A percentile compares a stretch with the other conserved stretches of the same genome.
Conservation (phyloP, 2,113 vertebrate genomes). For the Oxyruncus cristatus region DNA sequence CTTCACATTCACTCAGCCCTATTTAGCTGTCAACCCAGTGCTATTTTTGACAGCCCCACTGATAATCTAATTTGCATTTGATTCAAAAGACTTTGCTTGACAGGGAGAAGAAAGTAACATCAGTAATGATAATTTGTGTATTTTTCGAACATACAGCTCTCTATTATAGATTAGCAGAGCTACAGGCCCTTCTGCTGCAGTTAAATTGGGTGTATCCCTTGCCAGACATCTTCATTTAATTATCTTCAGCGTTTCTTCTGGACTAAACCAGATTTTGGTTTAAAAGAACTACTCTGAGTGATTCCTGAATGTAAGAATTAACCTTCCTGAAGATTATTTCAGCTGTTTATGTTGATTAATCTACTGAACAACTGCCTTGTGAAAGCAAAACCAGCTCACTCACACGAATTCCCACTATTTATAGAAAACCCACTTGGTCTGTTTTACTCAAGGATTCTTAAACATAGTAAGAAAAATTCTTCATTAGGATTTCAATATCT, state of each 20-base stretch:
- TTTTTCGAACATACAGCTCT: background rate
- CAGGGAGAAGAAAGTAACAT: background rate
- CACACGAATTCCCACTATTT: background rate
- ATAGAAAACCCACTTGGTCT: background rate
- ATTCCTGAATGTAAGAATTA: background rate
- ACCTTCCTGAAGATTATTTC: background rate
- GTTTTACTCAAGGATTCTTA: background rate
- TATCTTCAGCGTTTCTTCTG: background rate
- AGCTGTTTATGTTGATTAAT: background rate
- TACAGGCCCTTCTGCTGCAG: background rate
- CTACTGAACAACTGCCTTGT: fast-evolving
- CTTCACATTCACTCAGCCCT: background rate
- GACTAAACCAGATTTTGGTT: background rate
- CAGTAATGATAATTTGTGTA: background rate
- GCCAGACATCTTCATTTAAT: background rate
- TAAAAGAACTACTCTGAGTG: background rate
- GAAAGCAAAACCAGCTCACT: background rate
- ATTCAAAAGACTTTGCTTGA: background rate
- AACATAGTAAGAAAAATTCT: background rate
- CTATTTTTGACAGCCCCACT: constrained; percentile 29
- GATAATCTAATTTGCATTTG: constrained; percentile 34
- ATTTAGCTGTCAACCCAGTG: background rate
- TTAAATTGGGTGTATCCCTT: background rate
- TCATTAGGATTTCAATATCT: background rate
- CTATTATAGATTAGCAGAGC: background rate